A percentile compares a stretch with the other conserved stretches of the same genome.
Conservation (phyloP, 2,113 vertebrate genomes). For the Phasianus colchicus region DNA sequence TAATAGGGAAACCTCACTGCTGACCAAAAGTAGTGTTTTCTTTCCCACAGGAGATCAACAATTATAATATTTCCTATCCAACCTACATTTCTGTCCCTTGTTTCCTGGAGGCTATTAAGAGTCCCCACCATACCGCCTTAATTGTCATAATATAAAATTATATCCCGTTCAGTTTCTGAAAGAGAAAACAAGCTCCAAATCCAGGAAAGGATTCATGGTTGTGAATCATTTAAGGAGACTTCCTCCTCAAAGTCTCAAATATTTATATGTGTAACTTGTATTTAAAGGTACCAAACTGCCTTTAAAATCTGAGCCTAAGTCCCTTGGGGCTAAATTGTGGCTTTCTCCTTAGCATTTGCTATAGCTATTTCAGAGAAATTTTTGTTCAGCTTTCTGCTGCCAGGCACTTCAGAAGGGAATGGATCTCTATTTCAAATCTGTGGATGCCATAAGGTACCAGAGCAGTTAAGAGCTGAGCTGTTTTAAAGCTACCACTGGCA, state of each 20-base stretch:
- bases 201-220: not conserved
- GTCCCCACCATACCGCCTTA: fast-evolving
- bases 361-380: not conserved
- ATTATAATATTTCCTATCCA: not conserved
- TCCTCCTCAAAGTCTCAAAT: conserved; percentile 35
- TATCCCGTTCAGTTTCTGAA: not conserved
- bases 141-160: not conserved
- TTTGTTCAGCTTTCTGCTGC: not conserved
- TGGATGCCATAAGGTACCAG: not conserved
- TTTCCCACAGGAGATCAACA: not conserved
- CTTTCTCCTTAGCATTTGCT: not conserved
- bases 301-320: conserved; percentile 55
- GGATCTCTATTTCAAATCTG: not conserved
- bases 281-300: conserved; percentile 66
- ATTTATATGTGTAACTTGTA: conserved; percentile 65
- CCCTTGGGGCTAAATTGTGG: conserved; percentile 36
- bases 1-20: not conserved
- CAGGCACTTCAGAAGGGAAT: not conserved
- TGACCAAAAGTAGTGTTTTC: not conserved
- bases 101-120: not conserved
- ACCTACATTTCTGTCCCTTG: not conserved
- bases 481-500: not conserved
- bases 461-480: not conserved
- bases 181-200: not conserved
- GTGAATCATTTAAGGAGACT: conserved; percentile 35